Evolutionary conservation across 1,140 invertebrate species (phyloP).

Genomic region (Diplogasteroides magnus): DNA sequence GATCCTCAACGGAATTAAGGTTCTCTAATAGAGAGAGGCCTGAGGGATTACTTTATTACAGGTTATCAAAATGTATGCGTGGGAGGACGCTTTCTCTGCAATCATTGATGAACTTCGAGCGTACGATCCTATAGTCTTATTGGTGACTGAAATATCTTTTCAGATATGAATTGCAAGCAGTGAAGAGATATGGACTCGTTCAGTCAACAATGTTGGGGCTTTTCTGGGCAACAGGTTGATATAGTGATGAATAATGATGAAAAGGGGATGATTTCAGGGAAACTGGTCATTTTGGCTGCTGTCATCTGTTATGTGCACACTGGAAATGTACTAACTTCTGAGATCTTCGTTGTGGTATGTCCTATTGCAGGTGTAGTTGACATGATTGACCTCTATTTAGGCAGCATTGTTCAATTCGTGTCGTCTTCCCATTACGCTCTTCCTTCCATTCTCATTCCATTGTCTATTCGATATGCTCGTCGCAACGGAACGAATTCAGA

Average conservation of each 20-base stretch:
- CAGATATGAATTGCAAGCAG: not conserved
- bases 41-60: not conserved
- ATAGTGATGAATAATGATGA: too few relatives aligned
- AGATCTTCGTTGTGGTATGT: conserved; percentile 33
- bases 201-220: conserved; percentile 13
- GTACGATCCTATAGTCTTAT: conserved; percentile 8
- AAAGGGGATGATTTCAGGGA: too few relatives aligned
- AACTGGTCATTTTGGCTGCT: conserved; percentile 30
- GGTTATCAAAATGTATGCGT: conserved; percentile 74
- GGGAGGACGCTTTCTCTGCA: conserved; percentile 76
- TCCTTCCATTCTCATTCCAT: conserved; percentile 32
- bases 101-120: conserved; percentile 23
- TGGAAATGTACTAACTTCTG: conserved; percentile 26
- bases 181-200: not conserved
- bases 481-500: conserved; percentile 20
- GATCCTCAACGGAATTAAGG: conserved; percentile 75
- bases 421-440: conserved; percentile 30
- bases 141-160: not conserved
- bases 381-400: conserved; percentile 10
- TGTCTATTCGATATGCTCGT: conserved; percentile 27
- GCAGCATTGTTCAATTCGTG: conserved; percentile 32
- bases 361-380: too few relatives aligned
- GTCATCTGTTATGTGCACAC: conserved; percentile 19
- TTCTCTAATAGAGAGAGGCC: conserved; percentile 62
- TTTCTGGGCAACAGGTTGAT: conserved; percentile 33